A percentile compares a stretch with the other conserved stretches of the same genome.
phyloP scores from a whole-genome alignment of 2,113 vertebrate genomes.

The Scartelaos histophorus region DNA sequence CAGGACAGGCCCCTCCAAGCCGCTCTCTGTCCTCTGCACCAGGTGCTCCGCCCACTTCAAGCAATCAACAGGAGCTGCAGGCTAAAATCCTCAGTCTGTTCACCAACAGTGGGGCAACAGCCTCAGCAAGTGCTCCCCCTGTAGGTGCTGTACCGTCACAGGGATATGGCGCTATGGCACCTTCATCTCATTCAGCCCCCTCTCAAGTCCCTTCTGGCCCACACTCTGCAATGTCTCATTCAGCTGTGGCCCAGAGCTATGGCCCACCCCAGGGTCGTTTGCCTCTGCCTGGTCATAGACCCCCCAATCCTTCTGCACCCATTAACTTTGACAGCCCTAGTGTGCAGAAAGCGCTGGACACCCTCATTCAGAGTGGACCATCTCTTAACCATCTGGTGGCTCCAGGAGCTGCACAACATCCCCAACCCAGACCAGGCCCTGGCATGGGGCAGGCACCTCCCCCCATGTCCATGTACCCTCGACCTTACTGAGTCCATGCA shows the following conservation, averaged over 20 bases:
- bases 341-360: conserved; percentile 97
- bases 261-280: conserved; percentile 72
- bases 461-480: conserved; percentile 85
- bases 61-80: conserved; percentile 92
- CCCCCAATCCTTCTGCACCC: conserved; percentile 73
- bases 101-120: conserved; percentile 71
- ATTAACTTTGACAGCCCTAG: conserved; percentile 99
- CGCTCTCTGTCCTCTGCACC: conserved; percentile 39
- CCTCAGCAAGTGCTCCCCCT: not conserved
- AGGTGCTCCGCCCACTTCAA: conserved; percentile 67
- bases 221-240: conserved; percentile 65
- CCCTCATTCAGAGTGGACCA: conserved; percentile 95
- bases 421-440: conserved; percentile 28
- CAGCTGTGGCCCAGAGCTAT: conserved; percentile 65
- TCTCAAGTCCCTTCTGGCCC: conserved; percentile 66
- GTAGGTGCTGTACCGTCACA: conserved; percentile 18
- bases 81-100: conserved; percentile 98
- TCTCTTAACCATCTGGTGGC: conserved; percentile 90
- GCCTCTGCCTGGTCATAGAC: conserved; percentile 75
- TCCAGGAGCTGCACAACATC: conserved; percentile 39
- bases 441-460: conserved; percentile 69
- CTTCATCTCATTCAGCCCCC: conserved; percentile 49
- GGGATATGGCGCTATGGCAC: conserved; percentile 79
- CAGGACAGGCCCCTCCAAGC: conserved; percentile 33
- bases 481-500: conserved; percentile 81